Evolutionary conservation across 2,797 vertebrate genomes (phyloP), one percentile per base, ranked within the genome.

Genomic region (Gobionotothen gibberifrons): DNA sequence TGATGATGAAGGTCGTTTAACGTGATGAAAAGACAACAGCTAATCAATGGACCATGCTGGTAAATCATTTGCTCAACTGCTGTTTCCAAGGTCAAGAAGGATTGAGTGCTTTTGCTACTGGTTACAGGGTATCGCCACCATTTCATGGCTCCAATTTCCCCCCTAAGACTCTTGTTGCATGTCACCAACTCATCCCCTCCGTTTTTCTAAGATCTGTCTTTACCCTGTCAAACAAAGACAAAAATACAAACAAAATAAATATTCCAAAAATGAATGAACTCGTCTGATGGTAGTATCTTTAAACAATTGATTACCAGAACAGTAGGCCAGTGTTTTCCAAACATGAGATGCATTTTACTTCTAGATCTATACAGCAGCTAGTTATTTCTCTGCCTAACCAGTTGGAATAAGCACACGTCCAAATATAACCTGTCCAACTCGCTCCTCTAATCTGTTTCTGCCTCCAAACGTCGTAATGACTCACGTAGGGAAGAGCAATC

Each of bases 401-500:
- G 43, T 19, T 39, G 66, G 39, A 40, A 79, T 58, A 39, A 78
- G 69, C 63, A 61, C 55, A 76, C 62, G 61, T 62, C 55, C 48
- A 85, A 59, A 76, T 55, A 58, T 21, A 72, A 72, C 54, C 46
- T 3, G 4, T 43, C 57, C 32, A 66, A 61, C 58, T 76, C 52
- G 56, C 46, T 22, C 19, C 69, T 79, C 75, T 82, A 72, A 86
- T 79, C 66, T 63, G 56, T 63, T 72, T 70, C 75, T 79, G 66
- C 68, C 69, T 72, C 74, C 71, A 77, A 79, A 84, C 64, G 77
- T 82, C 61, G 60, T 14, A 56, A 75, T 55, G 73, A 81, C 81
- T 90, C 69, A 61, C 51, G 79, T 42, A 47, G 56, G 77, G 43
- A 70, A 61, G 53, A 78, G 52, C 49, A 57, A 47, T 79, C 73